Evolutionary conservation across 2,888 invertebrate genomes (phyloP), one percentile per base, ranked within the genome.

Genomic region (Phragmatobia fuliginosa): DNA sequence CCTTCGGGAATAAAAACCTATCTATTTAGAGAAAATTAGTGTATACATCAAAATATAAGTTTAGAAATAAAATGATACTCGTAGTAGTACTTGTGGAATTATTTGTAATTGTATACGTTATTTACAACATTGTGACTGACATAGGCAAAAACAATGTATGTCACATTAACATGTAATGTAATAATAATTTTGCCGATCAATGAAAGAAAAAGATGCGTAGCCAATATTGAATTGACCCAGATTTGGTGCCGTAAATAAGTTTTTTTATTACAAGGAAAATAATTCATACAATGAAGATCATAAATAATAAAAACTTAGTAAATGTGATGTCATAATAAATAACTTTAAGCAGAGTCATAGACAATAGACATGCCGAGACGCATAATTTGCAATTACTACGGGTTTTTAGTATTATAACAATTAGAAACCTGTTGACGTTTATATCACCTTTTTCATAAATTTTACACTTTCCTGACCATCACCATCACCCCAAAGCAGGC

Each of bases 221-320:
- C 62, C 49, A 76, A 71, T 65, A 73, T 71, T 68, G 45, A 62
- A 69, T 65, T 71, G 77, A 73, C 73, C 74, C 62, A 72, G 62
- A 72, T 73, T 18, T 5, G 16, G 16, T 36, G 36, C 62, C 21
- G n/a, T 61, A 25, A 28, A 56, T 56, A 28, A 28, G 28, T 28
- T 25, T 28, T 25, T 28, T 28, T 56, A 56, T 56, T 56, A 5
- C 16, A 16, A 28, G 28, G 16, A 28, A 56, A 16, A 16, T 0
- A 56, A 28, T 25, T 5, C 56, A 14, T 56, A 56, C 56, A 28
- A 28, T 28, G 16, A 25, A 25, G 11, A 52, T 25, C n/a, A 0
- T n/a, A 49, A 49, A 21, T 49, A 49, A 10, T 7, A n/a, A n/a
- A n/a, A n/a, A n/a, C n/a, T 49, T n/a, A n/a, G 8, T 49, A n/a